Evolutionary conservation across 2,888 invertebrate genomes (phyloP).

Genomic region (Cephus pulcher): DNA sequence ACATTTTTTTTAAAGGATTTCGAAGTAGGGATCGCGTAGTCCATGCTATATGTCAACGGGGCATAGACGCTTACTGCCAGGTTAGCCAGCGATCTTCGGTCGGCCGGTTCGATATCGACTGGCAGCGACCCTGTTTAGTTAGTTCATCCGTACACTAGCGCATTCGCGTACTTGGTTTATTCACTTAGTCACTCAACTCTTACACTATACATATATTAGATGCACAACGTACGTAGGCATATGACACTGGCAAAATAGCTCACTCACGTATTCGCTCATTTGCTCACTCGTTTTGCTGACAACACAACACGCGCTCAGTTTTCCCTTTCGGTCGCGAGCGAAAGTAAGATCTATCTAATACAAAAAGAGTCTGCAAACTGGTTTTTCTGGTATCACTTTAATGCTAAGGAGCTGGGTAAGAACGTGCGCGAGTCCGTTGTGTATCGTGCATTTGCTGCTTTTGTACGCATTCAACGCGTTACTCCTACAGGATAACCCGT

Average conservation of each 20-base stretch:
- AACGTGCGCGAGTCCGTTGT: not conserved
- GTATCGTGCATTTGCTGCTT: not conserved
- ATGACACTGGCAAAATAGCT: conserved; percentile 19
- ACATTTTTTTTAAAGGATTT: too few species aligned
- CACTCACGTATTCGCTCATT: conserved; percentile 25
- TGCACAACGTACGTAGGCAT: too few species aligned
- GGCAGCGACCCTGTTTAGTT: conserved; percentile 38
- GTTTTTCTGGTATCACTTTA: conserved; percentile 59
- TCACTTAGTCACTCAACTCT: not conserved
- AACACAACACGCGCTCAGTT: conserved; percentile 36
- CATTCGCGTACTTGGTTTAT: conserved; percentile 2
- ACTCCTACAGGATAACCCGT: not conserved
- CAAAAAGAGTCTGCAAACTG: conserved; percentile 50
- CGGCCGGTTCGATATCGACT: conserved; percentile 48
- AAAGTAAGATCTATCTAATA: conserved; percentile 55
- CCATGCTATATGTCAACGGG: too few species aligned
- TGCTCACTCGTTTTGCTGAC: conserved; percentile 18
- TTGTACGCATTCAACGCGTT: not conserved
- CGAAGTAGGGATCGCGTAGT: too few species aligned
- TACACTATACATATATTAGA: conserved; percentile 17
- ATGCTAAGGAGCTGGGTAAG: conserved; percentile 44
- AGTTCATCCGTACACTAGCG: conserved; percentile 15
- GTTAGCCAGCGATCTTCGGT: conserved; percentile 13
- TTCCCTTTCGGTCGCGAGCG: conserved; percentile 58
- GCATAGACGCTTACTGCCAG: not conserved